Percentiles rank a stretch among this genome's conserved stretches.
These are phyloP conservation scores for Scolopax mira DNA, from an alignment of 2,113 vertebrate genomes.

Conservation along the genomic window DNA sequence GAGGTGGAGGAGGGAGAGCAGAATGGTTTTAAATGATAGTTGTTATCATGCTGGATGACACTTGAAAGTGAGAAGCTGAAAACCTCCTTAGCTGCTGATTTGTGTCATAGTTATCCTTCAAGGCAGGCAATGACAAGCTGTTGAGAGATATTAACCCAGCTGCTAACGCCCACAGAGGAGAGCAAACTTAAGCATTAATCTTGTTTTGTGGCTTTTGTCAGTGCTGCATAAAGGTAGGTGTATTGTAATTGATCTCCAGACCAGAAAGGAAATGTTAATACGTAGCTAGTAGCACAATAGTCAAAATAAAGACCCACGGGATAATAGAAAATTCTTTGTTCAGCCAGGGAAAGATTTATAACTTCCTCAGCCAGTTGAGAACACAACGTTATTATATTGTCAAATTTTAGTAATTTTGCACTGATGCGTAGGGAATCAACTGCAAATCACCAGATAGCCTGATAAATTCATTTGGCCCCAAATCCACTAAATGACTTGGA, in stretches of 20 bases:
- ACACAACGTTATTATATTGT: conserved; percentile 1
- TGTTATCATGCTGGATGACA: neutral
- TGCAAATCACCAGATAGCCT: neutral
- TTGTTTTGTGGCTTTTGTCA: conserved; percentile 20
- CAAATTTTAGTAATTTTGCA: neutral
- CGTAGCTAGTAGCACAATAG: neutral
- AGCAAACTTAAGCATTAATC: neutral
- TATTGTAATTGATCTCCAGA: neutral
- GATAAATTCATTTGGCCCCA: neutral
- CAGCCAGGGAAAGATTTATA: neutral
- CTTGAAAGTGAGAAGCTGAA: neutral
- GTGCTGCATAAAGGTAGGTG: neutral
- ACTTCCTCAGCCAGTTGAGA: neutral
- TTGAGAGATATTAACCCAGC: neutral
- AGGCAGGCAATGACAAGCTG: neutral
- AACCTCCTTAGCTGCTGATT: neutral
- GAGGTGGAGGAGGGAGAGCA: neutral
- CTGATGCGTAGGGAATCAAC: neutral
- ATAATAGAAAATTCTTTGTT: neutral
- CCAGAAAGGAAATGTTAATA: neutral
- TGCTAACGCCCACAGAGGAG: neutral
- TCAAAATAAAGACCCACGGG: neutral
- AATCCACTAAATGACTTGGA: neutral
- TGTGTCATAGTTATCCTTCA: neutral
- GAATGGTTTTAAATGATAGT: neutral